Base-by-base conservation (phyloP, 92 coral and sea anemone genomes). In the Epizoanthus rinbou region DNA sequence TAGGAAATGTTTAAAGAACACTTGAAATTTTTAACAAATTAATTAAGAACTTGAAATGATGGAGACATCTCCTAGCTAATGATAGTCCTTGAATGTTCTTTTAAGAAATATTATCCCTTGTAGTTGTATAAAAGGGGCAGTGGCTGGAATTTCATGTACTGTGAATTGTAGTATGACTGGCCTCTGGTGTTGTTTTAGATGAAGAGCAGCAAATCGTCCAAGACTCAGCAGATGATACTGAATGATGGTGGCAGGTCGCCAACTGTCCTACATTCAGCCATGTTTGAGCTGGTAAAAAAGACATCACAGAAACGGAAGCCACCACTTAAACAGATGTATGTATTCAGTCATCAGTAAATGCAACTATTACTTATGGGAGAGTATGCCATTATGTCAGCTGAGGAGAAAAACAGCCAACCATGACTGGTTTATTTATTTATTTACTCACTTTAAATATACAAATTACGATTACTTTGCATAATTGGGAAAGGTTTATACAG, bases 301-400 rank as follows among this genome's bases (percentile, higher is more conserved):
- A 96, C 99, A n/a, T 90, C 99, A 5, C 90, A 87, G 74, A 96
- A 96, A 65, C 92, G 99, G 54, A 96, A 96, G 81, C 99, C 99
- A 14, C 82, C 94, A 28, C 92, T 96, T 41, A 96, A 88, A 76
- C 99, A 96, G 83, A 89, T 94, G 98, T 96, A 33, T 76, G 82
- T 76, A 76, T 35, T 23, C 18, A 64, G 17, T 78, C 28, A 3
- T 17, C 68, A 53, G 8, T 17, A 11, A 60, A 14, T 76, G 50
- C 69, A 62, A 31, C 52, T 33, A 11, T 39, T 31, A 11, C n/a
- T 72, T n/a, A n/a, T 70, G 4, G 19, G 22, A 70, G 35, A 9
- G 16, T 70, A 3, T 37, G 6, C 43, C 43, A 6, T 37, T 37
- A 37, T 37, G 43, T 37, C 43, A 37, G 43, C 43, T 6, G 43